These are phyloP conservation scores for Nannoperca australis DNA, from an alignment of 2,797 vertebrate genomes.

Conservation along the genomic window DNA sequence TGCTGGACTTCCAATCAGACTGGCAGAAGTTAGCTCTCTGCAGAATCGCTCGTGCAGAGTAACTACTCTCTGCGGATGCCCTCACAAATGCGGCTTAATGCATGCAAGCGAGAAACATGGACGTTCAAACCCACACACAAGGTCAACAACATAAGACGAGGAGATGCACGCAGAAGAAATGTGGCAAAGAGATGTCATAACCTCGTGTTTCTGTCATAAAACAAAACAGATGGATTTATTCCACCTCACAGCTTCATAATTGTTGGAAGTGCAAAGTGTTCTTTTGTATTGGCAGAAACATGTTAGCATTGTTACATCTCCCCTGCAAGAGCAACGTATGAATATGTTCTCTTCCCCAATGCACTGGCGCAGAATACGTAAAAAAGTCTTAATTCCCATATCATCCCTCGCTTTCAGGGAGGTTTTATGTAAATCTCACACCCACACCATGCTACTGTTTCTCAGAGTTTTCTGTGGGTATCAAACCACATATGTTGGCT, in stretches of 20 bases:
- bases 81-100: not conserved
- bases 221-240: not conserved
- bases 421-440: conserved; percentile 10
- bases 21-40: conserved; percentile 26
- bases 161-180: not conserved
- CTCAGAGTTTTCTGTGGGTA: not conserved
- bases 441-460: not conserved
- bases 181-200: not conserved
- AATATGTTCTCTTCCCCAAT: not conserved
- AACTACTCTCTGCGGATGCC: conserved; percentile 14
- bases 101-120: not conserved
- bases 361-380: not conserved
- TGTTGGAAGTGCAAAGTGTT: not conserved
- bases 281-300: not conserved
- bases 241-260: not conserved
- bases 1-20: conserved; percentile 42
- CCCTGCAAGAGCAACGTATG: not conserved
- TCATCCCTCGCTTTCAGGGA: not conserved
- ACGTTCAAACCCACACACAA: not conserved
- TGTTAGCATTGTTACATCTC: conserved; percentile 3
- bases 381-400: conserved; percentile 11
- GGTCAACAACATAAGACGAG: not conserved
- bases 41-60: conserved; percentile 18
- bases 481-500: not conserved
- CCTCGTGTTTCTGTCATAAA: not conserved